phyloP scores from a whole-genome alignment of 1,140 invertebrate species.

The Leptopilina boulardi region DNA sequence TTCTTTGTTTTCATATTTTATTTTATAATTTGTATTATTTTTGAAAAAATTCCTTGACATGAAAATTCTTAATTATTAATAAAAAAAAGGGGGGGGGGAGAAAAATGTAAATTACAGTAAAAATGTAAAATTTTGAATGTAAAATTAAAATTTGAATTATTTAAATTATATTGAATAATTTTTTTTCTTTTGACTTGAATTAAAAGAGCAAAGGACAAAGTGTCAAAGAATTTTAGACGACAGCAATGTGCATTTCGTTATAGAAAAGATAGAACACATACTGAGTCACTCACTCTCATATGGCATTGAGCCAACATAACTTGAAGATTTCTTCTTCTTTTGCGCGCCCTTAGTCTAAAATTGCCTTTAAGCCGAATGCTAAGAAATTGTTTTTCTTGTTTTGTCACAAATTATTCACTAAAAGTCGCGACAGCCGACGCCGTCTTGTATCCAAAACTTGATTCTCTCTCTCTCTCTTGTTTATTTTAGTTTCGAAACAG shows the following conservation, averaged over 20 bases:
- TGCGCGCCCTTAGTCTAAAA: constrained; percentile 68
- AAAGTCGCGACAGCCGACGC: constrained; percentile 47
- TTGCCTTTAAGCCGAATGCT: constrained; percentile 61
- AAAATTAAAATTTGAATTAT: neutral
- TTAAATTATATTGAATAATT: constrained; percentile 11
- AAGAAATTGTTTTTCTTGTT: constrained; percentile 43
- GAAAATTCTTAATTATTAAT: too few species aligned
- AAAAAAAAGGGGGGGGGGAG: too few species aligned
- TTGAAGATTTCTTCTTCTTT: constrained; percentile 51
- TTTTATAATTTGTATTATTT: too few species aligned
- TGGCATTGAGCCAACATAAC: constrained; percentile 66
- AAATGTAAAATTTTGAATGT: neutral
- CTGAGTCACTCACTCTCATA: constrained; percentile 49
- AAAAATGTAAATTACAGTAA: too few species aligned
- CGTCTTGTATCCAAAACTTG: constrained; percentile 36
- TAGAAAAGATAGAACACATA: constrained; percentile 53
- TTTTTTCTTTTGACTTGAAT: neutral
- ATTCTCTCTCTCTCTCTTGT: constrained; percentile 6
- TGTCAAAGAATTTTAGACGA: constrained; percentile 22
- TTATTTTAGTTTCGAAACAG: constrained; percentile 28
- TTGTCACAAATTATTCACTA: constrained; percentile 49
- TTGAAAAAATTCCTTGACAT: too few species aligned
- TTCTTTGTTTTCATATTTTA: too few species aligned
- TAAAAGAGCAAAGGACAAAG: neutral
- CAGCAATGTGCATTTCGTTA: constrained; percentile 47